Percentiles rank a stretch among this genome's conserved stretches.
Evolutionary conservation across 2,113 vertebrate genomes (phyloP).

Genomic region (Salvator merianae): DNA sequence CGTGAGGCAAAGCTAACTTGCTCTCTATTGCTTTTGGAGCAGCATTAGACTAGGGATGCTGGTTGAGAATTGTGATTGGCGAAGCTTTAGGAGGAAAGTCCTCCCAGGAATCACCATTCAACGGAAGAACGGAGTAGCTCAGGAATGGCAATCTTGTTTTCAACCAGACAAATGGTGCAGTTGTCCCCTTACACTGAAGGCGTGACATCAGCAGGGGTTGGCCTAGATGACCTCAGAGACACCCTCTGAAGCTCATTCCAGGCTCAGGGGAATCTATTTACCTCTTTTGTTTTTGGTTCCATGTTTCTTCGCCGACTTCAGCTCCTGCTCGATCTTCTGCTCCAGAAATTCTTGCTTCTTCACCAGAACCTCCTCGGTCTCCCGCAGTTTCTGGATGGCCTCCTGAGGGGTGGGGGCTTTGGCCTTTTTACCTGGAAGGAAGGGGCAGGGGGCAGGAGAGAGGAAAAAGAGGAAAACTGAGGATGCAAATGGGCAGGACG

Average conservation of each 20-base stretch:
- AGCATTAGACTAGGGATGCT: background rate
- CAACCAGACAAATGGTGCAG: background rate
- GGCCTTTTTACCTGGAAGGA: conserved; percentile 5
- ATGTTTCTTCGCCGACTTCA: conserved; percentile 13
- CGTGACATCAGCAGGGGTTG: background rate
- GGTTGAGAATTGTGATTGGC: background rate
- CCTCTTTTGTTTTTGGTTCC: conserved; percentile 32
- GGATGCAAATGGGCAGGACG: background rate
- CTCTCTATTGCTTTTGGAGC: too few species aligned
- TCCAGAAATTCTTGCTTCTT: conserved; percentile 29
- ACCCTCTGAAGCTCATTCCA: background rate
- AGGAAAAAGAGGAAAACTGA: background rate
- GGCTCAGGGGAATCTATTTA: background rate
- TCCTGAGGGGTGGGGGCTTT: conserved; percentile 26
- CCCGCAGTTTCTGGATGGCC: conserved; percentile 30
- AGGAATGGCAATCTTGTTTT: background rate
- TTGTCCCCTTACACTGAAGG: background rate
- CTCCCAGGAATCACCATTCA: too few species aligned
- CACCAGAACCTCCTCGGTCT: background rate
- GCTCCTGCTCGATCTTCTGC: conserved; percentile 27
- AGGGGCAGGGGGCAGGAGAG: background rate
- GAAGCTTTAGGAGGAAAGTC: too few species aligned
- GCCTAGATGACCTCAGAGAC: background rate
- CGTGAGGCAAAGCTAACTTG: background rate
- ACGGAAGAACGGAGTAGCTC: background rate